Conservation (phyloP, 2,797 vertebrate genomes). For the Acanthornis magna region DNA sequence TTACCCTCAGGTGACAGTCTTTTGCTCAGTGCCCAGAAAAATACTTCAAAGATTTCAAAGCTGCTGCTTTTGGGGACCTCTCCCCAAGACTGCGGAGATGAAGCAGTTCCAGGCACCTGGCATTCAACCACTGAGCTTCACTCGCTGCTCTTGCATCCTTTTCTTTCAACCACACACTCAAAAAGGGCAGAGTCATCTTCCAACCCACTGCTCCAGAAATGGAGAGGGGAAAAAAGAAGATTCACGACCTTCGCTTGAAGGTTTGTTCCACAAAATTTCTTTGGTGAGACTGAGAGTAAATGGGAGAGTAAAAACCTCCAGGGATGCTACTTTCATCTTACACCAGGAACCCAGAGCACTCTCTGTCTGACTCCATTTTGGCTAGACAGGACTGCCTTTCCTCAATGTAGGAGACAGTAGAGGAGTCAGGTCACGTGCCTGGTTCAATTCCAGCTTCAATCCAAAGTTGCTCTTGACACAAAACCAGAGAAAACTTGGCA, state of each 20-base stretch:
- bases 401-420: background rate
- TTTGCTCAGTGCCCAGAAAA: background rate
- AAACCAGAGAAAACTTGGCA: slow-evolving; percentile 63
- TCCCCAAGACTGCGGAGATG: background rate
- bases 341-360: background rate
- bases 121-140: background rate
- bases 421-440: slow-evolving; percentile 22
- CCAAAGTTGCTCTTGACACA: slow-evolving; percentile 52
- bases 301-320: background rate
- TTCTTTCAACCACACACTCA: background rate
- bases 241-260: background rate
- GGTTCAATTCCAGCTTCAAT: slow-evolving; percentile 41
- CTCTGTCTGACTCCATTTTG: slow-evolving; percentile 24
- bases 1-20: background rate
- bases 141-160: background rate
- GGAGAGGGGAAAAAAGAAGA: background rate
- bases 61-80: background rate
- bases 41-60: background rate
- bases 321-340: background rate
- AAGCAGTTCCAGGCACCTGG: background rate
- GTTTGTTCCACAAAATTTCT: background rate
- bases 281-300: background rate
- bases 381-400: background rate
- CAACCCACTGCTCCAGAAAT: background rate
- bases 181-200: background rate